Conservation (phyloP, 2,888 invertebrate genomes). For the Lepidocyrtinus sp. region DNA sequence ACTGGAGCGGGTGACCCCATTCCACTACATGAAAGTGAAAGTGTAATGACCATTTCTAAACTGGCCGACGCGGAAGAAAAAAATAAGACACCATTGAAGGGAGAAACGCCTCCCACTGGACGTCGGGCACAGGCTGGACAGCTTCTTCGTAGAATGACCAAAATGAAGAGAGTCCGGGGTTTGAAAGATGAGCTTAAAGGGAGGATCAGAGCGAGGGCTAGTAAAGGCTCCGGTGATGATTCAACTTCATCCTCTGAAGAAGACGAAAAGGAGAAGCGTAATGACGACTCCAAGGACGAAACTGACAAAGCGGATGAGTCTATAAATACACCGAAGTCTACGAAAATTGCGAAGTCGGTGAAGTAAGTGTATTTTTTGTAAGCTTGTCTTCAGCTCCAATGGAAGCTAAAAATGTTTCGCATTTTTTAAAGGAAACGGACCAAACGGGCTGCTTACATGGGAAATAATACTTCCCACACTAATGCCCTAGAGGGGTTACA, state of each 20-base stretch:
- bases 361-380: constrained; percentile 30
- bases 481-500: constrained; percentile 73
- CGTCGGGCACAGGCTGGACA: constrained; percentile 60
- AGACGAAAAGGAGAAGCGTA: constrained; percentile 52
- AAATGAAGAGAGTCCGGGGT: constrained; percentile 57
- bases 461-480: constrained; percentile 18
- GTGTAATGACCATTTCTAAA: constrained; percentile 55
- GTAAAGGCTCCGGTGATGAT: constrained; percentile 49
- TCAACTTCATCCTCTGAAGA: constrained; percentile 60
- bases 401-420: neutral
- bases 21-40: constrained; percentile 49
- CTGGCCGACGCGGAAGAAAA: constrained; percentile 43
- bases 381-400: neutral
- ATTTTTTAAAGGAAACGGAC: constrained; percentile 30
- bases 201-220: constrained; percentile 42
- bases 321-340: constrained; percentile 8
- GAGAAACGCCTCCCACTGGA: constrained; percentile 69
- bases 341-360: constrained; percentile 1
- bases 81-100: constrained; percentile 64
- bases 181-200: constrained; percentile 65
- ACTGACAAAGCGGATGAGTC: constrained; percentile 25
- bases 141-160: constrained; percentile 67
- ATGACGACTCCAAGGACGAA: constrained; percentile 43
- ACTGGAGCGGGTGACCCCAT: constrained; percentile 27
- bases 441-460: constrained; percentile 39